Base-by-base conservation (phyloP, 2,888 invertebrate species). In the Lepidocyrtinus sp. region DNA sequence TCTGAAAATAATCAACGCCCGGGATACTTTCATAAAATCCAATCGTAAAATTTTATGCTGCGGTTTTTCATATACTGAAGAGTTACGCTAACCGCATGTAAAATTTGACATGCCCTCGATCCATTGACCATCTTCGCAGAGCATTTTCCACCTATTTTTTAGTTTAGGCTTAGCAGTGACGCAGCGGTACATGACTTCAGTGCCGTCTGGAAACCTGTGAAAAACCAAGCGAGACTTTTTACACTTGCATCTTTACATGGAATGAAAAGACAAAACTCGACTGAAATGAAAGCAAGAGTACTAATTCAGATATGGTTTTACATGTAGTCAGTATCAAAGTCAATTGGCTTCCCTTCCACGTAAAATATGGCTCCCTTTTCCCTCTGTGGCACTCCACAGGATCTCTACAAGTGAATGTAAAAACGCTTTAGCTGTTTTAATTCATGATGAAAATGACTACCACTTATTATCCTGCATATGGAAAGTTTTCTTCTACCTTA, bases 91-190 rank as follows among this genome's bases (percentile, higher is more conserved):
- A 82, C 82, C 82, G 63, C 93, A 81, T 94, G 92, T 69, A 24
- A 70, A 27, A 36, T 83, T 82, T 55, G 94, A 93, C 87, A 93
- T 91, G 87, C 93, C 91, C 21, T 95, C 95, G 81, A 94, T 92
- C 96, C 96, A 96, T 85, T 91, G 92, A 0, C 95, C 95, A 86
- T 95, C 93, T 87, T 95, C 94, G 87, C 95, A 96, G 74, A 94
- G 92, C 46, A 95, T 93, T 85, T 94, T 93, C 95, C 95, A 96
- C 94, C 25, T 93, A 94, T 87, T 93, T 93, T 89, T 84, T 0
- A 78, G 74, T 25, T 84, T 85, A 2, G 85, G 80, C 22, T 83
- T 83, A 12, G 75, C 72, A 21, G 82, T 74, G 7, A 80, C 82
- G 88, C 96, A 96, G 86, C 94, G 92, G 88, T 95, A 96, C 7